A percentile compares a stretch with the other conserved stretches of the same genome.
phyloP scores from a whole-genome alignment of 2,797 vertebrate genomes.

The Bothrops alternatus region DNA sequence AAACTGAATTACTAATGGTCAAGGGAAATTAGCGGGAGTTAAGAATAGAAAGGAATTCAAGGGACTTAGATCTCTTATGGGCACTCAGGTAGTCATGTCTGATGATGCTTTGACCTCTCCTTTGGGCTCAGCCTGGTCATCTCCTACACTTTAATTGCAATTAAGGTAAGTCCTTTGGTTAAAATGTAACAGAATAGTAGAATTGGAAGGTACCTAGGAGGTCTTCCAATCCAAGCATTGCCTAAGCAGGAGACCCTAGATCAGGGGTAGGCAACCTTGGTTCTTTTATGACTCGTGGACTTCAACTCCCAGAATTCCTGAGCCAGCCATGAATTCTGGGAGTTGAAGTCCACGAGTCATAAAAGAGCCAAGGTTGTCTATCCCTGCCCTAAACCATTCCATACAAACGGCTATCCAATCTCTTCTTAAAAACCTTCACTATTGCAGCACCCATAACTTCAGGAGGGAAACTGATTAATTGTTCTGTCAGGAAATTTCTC shows the following conservation, averaged over 20 bases:
- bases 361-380: too few relatives aligned
- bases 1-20: background rate
- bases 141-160: background rate
- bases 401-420: background rate
- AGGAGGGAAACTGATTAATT: background rate
- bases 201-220: background rate
- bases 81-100: background rate
- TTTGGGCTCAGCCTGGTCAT: background rate
- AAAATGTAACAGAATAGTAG: background rate
- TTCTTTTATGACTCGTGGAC: too few relatives aligned
- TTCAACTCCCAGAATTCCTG: too few relatives aligned
- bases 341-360: too few relatives aligned
- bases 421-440: background rate
- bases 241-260: background rate
- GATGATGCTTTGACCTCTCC: background rate
- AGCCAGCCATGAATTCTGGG: too few relatives aligned
- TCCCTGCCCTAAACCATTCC: background rate
- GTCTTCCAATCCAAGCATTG: background rate
- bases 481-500: background rate
- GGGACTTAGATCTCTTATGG: background rate
- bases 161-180: background rate
- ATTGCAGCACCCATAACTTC: background rate
- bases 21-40: background rate
- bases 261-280: too few relatives aligned
- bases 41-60: background rate